These are phyloP conservation scores for Arion vulgaris DNA, from an alignment of 1,140 invertebrate species.

Conservation along the genomic window DNA sequence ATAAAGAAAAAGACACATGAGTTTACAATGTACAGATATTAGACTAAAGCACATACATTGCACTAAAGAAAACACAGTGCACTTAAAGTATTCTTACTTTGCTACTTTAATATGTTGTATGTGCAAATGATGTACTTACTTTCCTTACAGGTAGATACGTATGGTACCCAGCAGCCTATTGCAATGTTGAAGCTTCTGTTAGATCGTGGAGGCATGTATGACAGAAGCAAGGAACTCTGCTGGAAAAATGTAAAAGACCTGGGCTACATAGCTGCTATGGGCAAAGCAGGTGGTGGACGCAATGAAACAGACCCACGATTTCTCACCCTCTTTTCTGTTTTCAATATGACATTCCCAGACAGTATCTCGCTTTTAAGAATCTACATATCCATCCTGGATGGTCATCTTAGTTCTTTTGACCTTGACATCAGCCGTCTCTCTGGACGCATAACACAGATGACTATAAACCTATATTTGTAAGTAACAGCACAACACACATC, in stretches of 20 bases:
- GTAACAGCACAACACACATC: conserved; percentile 27
- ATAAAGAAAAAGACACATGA: too few species aligned
- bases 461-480: conserved; percentile 84
- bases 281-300: conserved; percentile 85
- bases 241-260: conserved; percentile 90
- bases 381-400: conserved; percentile 82
- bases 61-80: too few species aligned
- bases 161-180: conserved; percentile 92
- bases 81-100: too few species aligned
- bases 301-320: conserved; percentile 90
- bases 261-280: conserved; percentile 68
- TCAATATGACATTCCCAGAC: conserved; percentile 85
- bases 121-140: too few species aligned
- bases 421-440: conserved; percentile 77
- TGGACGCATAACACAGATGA: conserved; percentile 80
- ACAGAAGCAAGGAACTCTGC: conserved; percentile 86
- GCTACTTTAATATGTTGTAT: too few species aligned
- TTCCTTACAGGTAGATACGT: conserved; percentile 79
- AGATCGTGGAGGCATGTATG: conserved; percentile 87
- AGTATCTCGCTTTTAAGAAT: conserved; percentile 73
- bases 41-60: too few species aligned
- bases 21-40: too few species aligned
- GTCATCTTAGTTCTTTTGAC: conserved; percentile 77
- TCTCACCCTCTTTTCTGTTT: conserved; percentile 87
- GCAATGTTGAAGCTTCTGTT: conserved; percentile 87